Conservation (phyloP, 2,888 invertebrate genomes). For the Leptopilina myrica region DNA sequence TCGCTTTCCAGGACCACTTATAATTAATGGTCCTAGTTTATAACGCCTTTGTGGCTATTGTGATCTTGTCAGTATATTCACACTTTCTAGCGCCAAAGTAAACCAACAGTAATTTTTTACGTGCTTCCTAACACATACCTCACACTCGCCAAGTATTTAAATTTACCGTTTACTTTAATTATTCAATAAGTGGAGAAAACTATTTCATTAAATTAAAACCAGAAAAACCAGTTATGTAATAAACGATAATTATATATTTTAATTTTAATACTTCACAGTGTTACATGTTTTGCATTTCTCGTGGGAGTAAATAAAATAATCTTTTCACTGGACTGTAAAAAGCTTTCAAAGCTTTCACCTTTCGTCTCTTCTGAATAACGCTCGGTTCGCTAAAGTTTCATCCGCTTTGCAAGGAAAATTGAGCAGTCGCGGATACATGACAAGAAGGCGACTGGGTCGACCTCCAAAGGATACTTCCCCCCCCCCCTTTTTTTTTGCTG, state of each 20-base stretch:
- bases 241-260: background rate
- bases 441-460: conserved; percentile 13
- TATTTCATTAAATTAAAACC: no score
- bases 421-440: conserved; percentile 24
- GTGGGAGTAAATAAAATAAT: conserved; percentile 30
- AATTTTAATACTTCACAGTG: background rate
- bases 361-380: conserved; percentile 29
- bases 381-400: conserved; percentile 34
- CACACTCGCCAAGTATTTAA: background rate
- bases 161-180: background rate
- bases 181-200: no score
- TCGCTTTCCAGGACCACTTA: conserved; percentile 62
- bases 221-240: no score
- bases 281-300: background rate
- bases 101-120: background rate
- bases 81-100: conserved; percentile 35
- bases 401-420: conserved; percentile 38
- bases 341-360: conserved; percentile 25
- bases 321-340: conserved; percentile 33
- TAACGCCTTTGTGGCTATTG: conserved; percentile 67
- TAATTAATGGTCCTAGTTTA: conserved; percentile 72
- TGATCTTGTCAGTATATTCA: conserved; percentile 58
- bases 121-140: background rate
- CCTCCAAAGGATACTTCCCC: conserved; percentile 16
- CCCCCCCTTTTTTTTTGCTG: background rate